These are phyloP conservation scores for Abramis brama DNA, from an alignment of 2,113 vertebrate genomes.

Conservation along the genomic window DNA sequence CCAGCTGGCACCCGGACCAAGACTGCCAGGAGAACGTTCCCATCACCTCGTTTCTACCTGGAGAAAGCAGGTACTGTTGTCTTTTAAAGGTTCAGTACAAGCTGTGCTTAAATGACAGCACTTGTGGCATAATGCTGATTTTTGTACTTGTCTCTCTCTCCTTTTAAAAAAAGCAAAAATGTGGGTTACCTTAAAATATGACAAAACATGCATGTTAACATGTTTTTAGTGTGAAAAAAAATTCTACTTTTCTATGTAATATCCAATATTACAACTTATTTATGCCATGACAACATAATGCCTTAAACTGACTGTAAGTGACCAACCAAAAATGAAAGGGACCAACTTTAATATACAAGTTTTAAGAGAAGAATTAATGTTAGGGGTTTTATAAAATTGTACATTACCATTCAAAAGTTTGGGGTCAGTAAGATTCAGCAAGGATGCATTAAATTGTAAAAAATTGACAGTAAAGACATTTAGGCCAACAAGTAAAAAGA, in stretches of 20 bases:
- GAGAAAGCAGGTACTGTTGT: slow-evolving; percentile 87
- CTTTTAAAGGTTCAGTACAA: neutral
- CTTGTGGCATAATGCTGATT: neutral
- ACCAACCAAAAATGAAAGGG: neutral
- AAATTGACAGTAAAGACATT: neutral
- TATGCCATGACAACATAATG: neutral
- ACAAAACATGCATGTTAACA: too few relatives aligned
- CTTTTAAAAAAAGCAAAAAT: too few relatives aligned
- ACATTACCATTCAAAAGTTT: neutral
- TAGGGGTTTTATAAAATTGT: neutral
- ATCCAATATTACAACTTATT: neutral
- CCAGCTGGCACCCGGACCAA: slow-evolving; percentile 93
- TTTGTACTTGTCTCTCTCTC: too few relatives aligned
- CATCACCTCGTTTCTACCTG: slow-evolving; percentile 88
- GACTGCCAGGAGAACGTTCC: slow-evolving; percentile 91
- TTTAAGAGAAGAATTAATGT: neutral
- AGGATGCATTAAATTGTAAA: neutral
- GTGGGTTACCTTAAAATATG: too few relatives aligned
- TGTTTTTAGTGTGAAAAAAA: too few relatives aligned
- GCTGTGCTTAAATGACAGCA: neutral
- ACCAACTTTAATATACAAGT: neutral
- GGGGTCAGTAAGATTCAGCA: neutral
- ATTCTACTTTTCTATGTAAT: neutral
- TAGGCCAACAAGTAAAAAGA: neutral
- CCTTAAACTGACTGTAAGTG: neutral